A percentile compares a stretch with the other conserved stretches of the same genome.
These are phyloP conservation scores for Columba guinea DNA, from an alignment of 2,797 vertebrate species.

Conservation along the genomic window DNA sequence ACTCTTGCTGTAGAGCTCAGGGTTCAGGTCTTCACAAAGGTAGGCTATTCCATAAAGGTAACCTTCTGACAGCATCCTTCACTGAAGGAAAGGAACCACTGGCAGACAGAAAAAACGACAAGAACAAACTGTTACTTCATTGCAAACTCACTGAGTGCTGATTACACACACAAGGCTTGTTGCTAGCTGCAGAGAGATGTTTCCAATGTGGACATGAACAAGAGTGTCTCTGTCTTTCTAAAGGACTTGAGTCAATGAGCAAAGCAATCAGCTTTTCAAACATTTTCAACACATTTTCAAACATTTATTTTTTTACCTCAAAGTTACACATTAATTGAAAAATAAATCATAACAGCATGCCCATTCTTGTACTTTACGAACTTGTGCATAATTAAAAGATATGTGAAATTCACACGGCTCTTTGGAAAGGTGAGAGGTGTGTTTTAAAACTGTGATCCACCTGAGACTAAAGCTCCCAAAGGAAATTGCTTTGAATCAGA, in stretches of 20 bases:
- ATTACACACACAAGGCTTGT: neutral
- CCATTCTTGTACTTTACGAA: too few species aligned
- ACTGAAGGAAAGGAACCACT: neutral
- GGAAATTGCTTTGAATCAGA: too few species aligned
- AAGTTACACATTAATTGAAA: neutral
- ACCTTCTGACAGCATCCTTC: slow-evolving; percentile 80
- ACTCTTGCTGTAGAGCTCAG: slow-evolving; percentile 24
- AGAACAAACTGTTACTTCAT: slow-evolving; percentile 2
- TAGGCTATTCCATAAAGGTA: slow-evolving; percentile 77
- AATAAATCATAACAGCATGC: too few species aligned
- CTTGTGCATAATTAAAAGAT: too few species aligned
- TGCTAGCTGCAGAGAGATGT: neutral
- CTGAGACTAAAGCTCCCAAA: too few species aligned
- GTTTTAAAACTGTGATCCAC: too few species aligned
- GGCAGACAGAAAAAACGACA: neutral
- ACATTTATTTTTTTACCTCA: too few species aligned
- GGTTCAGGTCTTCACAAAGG: slow-evolving; percentile 57
- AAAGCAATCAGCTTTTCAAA: neutral
- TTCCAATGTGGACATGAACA: neutral
- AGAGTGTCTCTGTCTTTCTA: neutral
- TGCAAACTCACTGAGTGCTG: neutral
- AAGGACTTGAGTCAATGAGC: neutral
- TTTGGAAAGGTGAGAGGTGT: too few species aligned
- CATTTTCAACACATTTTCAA: too few species aligned
- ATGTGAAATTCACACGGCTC: too few species aligned